phyloP scores from a whole-genome alignment of 2,797 vertebrate genomes.

The Heliangelus exortis region DNA sequence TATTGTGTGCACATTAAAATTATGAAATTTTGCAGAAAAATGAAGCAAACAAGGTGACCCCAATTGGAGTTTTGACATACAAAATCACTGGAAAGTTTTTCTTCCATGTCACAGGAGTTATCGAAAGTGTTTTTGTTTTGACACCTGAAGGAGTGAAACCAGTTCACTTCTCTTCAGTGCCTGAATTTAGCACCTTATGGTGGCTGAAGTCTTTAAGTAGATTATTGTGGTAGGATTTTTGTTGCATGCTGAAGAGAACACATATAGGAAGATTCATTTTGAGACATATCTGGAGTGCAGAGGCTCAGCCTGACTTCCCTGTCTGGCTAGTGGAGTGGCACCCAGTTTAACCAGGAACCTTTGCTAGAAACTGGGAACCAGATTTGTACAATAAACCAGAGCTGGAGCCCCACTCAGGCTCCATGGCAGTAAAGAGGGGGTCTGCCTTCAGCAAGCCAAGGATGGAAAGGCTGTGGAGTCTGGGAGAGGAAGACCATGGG shows the following conservation, averaged over 20 bases:
- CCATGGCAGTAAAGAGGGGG: background rate
- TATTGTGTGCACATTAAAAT: background rate
- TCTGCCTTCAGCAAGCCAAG: background rate
- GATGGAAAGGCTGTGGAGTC: background rate
- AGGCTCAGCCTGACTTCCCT: background rate
- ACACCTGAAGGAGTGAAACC: background rate
- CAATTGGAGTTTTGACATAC: background rate
- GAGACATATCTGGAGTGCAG: accelerated
- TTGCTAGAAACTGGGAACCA: background rate
- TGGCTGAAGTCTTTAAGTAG: background rate
- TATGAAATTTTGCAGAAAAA: background rate
- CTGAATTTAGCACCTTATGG: background rate
- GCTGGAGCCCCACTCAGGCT: background rate
- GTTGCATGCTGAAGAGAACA: background rate
- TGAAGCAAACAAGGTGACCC: background rate
- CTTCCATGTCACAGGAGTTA: background rate
- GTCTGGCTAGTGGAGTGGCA: accelerated
- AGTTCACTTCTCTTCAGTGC: background rate
- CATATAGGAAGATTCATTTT: background rate
- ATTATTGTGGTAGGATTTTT: background rate
- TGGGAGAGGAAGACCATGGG: background rate
- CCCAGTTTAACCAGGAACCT: background rate
- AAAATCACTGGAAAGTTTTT: background rate
- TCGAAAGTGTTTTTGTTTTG: background rate
- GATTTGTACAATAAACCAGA: background rate